Percentiles rank a stretch among this genome's conserved stretches.
Conservation (phyloP, 2,797 vertebrate species). For the Pangasius sanitwongsei region DNA sequence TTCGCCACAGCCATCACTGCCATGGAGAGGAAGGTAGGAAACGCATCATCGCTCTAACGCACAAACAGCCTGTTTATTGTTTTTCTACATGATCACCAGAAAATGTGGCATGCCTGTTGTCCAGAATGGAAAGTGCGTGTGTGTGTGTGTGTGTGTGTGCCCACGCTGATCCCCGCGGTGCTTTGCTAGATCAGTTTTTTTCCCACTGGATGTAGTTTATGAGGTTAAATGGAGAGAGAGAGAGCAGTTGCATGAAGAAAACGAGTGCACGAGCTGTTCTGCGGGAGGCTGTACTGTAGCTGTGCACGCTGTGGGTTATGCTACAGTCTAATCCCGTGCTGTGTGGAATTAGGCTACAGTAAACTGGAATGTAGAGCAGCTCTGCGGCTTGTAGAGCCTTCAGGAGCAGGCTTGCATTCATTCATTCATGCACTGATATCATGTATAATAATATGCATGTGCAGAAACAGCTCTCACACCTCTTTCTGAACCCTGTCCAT, state of each 20-base stretch:
- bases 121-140: neutral
- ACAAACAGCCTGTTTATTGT: neutral
- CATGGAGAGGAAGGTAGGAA: constrained; percentile 85
- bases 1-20: constrained; percentile 48
- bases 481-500: neutral
- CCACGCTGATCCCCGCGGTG: constrained; percentile 55
- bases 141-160: constrained; percentile 14
- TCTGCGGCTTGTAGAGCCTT: constrained; percentile 59
- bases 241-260: constrained; percentile 25
- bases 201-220: constrained; percentile 67
- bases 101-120: neutral
- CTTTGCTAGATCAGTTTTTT: constrained; percentile 62
- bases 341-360: constrained; percentile 29
- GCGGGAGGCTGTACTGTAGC: neutral
- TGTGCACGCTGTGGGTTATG: neutral
- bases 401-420: too few species aligned
- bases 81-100: neutral
- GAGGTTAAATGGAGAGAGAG: constrained; percentile 41
- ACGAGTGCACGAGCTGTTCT: neutral
- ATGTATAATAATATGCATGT: too few species aligned
- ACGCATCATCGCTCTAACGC: constrained; percentile 59
- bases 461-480: too few species aligned
- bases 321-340: neutral
- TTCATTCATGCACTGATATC: too few species aligned
- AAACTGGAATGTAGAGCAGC: constrained; percentile 70